Conservation (phyloP, 2,888 invertebrate genomes). For the Drosophila demipolita region DNA sequence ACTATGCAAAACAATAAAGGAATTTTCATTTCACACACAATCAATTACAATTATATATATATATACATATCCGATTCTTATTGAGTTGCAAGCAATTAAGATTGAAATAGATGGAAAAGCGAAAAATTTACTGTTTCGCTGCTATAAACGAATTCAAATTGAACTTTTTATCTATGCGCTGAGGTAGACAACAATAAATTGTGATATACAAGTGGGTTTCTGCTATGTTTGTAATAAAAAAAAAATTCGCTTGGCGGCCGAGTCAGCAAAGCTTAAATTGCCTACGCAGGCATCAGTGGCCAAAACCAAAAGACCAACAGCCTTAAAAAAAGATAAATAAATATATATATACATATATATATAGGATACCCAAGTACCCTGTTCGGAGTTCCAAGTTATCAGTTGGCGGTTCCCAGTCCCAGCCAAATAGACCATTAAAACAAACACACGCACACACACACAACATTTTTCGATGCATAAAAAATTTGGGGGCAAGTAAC, state of each 20-base stretch:
- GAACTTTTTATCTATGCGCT: conserved; percentile 72
- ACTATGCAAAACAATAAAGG: too few species aligned
- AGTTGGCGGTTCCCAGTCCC: conserved; percentile 12
- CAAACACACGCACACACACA: conserved; percentile 60
- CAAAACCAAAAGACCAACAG: conserved; percentile 29
- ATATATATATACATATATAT: background rate
- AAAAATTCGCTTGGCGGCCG: conserved; percentile 53
- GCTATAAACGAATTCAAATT: conserved; percentile 71
- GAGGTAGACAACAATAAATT: conserved; percentile 78
- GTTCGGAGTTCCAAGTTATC: conserved; percentile 26
- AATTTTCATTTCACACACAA: conserved; percentile 6
- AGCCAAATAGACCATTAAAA: conserved; percentile 66
- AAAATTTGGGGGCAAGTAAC: conserved; percentile 46
- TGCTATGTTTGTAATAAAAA: conserved; percentile 26
- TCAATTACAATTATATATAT: conserved; percentile 31
- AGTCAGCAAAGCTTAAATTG: conserved; percentile 79
- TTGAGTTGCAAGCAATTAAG: conserved; percentile 67
- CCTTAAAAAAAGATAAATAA: conserved; percentile 3
- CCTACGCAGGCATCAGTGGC: conserved; percentile 62
- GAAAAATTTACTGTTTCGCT: conserved; percentile 29
- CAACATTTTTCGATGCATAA: conserved; percentile 71
- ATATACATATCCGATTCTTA: conserved; percentile 22
- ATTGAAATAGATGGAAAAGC: conserved; percentile 41
- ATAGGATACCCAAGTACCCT: conserved; percentile 3
- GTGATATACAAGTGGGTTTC: conserved; percentile 60